Evolutionary conservation across 2,797 vertebrate genomes (phyloP), one percentile per base, ranked within the genome.

Genomic region (Sparus aurata): DNA sequence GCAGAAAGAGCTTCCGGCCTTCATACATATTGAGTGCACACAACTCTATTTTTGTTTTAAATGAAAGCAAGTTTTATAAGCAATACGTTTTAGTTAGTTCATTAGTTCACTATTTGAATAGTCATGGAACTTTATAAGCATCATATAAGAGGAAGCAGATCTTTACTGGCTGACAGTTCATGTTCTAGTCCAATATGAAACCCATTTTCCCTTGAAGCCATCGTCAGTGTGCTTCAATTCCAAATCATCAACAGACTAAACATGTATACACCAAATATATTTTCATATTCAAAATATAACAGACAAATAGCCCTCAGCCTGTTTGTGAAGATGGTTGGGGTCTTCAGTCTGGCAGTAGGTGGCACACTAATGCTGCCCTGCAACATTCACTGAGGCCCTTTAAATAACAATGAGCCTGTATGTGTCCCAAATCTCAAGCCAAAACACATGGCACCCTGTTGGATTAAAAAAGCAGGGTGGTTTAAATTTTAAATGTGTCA

Each of bases 401-500:
- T 17, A 38, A 68, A 75, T 27, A 75, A 87, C 85, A 91, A 87
- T 75, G 68, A 70, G 30, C 60, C 34, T 27, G 71, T 16, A 63
- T 69, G 70, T 75, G 82, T 34, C 34, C 71, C 52, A 67, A 84
- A 83, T 91, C 82, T 59, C 22, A 2, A 63, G n/a, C 67, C 67
- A 50, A 54, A 77, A 71, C 80, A 79, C 82, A 83, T 1, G 65
- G 81, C 85, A 67, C 55, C 55, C 89, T n/a, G 70, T 63, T 66
- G 84, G 69, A 82, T 82, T 68, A 63, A 75, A 61, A 84, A 52
- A 46, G 41, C 6, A 8, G 53, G 50, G 80, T 62, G 82, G 82
- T 94, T 93, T 92, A 93, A 92, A 87, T 85, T 89, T 91, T 85
- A 93, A 94, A 95, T 85, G 80, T 49, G 83, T n/a, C 77, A 72